Evolutionary conservation across 2,113 vertebrate genomes (phyloP).

Genomic region (Casuarius casuarius): DNA sequence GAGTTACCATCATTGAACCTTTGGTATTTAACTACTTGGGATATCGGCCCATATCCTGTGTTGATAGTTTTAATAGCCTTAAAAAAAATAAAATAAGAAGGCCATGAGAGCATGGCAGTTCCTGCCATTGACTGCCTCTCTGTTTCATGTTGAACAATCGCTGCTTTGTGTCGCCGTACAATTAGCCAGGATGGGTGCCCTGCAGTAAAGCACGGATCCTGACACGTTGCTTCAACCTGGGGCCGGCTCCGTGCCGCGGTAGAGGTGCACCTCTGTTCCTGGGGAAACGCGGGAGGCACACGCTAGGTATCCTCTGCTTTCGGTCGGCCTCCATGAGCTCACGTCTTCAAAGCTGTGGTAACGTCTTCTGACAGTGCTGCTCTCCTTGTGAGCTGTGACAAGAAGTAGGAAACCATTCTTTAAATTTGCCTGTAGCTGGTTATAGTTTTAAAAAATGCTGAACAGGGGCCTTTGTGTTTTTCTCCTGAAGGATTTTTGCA

Average conservation of each 20-base stretch:
- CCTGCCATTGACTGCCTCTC: conserved; percentile 30
- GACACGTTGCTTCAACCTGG: not conserved
- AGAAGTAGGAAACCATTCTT: conserved; percentile 16
- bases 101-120: conserved; percentile 12
- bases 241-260: conserved; percentile 64
- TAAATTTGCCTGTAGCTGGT: not conserved
- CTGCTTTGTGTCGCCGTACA: conserved; percentile 78
- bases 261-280: conserved; percentile 50
- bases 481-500: not conserved
- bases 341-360: not conserved
- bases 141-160: conserved; percentile 79
- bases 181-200: conserved; percentile 73
- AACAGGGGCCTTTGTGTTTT: not conserved
- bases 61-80: not conserved
- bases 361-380: not conserved
- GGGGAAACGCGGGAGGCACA: conserved; percentile 69
- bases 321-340: conserved; percentile 62
- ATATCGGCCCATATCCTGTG: conserved; percentile 13
- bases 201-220: conserved; percentile 72
- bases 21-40: conserved; percentile 16
- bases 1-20: conserved; percentile 4
- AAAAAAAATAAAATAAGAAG: not conserved
- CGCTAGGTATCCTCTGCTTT: conserved; percentile 77
- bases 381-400: not conserved
- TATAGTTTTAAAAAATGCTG: not conserved